Percentiles rank a stretch among this genome's conserved stretches.
These are phyloP conservation scores for Procambarus clarkii DNA, from an alignment of 1,140 invertebrate genomes.

Conservation along the genomic window DNA sequence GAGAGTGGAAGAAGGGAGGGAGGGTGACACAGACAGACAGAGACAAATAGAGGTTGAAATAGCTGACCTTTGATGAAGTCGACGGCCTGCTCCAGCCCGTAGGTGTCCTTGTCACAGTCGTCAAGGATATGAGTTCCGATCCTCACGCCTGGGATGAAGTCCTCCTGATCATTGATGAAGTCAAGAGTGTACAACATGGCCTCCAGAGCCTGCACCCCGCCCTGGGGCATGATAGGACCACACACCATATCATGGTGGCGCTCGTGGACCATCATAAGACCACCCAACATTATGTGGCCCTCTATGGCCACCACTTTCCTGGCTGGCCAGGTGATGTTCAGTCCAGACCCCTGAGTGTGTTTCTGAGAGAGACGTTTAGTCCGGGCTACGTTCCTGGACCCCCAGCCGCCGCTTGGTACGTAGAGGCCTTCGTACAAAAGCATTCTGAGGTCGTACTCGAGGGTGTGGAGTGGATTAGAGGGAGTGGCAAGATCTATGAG, in stretches of 20 bases:
- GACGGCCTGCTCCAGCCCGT: conserved; percentile 95
- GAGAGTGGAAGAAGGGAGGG: neutral
- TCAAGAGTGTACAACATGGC: conserved; percentile 95
- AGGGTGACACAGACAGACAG: too few species aligned
- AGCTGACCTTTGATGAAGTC: conserved; percentile 97
- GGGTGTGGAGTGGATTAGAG: neutral
- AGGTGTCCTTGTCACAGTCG: conserved; percentile 97
- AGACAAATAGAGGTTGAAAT: neutral
- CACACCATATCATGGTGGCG: conserved; percentile 87
- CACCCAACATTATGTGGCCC: conserved; percentile 90
- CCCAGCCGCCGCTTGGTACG: neutral
- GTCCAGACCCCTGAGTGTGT: neutral
- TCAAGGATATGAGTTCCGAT: conserved; percentile 93
- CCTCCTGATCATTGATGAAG: conserved; percentile 83
- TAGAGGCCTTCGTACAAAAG: neutral
- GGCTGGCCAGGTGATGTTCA: conserved; percentile 83
- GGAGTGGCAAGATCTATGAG: neutral
- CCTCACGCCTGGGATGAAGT: conserved; percentile 84
- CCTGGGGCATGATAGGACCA: conserved; percentile 95
- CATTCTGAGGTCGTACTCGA: conserved; percentile 5
- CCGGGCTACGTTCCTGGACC: neutral
- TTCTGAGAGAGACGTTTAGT: conserved; percentile 9
- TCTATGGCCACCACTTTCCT: conserved; percentile 90
- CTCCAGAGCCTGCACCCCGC: conserved; percentile 90
- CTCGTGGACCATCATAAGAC: conserved; percentile 96